Conservation (phyloP, 2,888 invertebrate genomes). For the Odiellus spinosus region DNA sequence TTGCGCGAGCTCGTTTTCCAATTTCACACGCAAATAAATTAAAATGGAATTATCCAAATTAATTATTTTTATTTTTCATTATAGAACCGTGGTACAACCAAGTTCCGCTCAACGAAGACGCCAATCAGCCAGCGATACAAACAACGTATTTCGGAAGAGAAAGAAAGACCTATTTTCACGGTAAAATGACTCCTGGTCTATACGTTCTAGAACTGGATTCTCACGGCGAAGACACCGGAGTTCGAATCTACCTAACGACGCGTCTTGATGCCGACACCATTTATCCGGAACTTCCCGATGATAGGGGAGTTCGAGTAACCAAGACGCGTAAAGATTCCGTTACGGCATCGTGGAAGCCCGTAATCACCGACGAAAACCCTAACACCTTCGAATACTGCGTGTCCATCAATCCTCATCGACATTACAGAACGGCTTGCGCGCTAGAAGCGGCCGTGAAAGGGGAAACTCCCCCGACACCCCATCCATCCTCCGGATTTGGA, state of each 20-base stretch:
- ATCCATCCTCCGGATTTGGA: slow-evolving; percentile 25
- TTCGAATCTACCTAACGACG: not conserved
- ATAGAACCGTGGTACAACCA: slow-evolving; percentile 9
- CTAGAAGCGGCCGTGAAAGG: slow-evolving; percentile 32
- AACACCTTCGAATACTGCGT: slow-evolving; percentile 3
- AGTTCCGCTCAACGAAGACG: not conserved
- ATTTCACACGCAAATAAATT: no score
- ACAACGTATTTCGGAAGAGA: slow-evolving; percentile 1
- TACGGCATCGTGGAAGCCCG: not conserved
- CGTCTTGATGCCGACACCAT: not conserved
- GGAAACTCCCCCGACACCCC: slow-evolving; percentile 24
- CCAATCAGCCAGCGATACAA: not conserved
- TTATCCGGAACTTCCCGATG: not conserved
- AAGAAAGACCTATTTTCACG: not conserved
- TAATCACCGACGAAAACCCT: not conserved
- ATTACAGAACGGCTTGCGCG: slow-evolving; percentile 37
- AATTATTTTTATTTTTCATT: no score
- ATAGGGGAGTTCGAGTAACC: not conserved
- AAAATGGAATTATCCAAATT: no score
- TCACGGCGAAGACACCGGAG: not conserved
- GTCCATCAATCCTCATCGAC: slow-evolving; percentile 33
- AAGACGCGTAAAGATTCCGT: not conserved
- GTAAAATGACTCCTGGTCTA: not conserved
- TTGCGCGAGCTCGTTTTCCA: no score
- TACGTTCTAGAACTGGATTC: slow-evolving; percentile 3